These are phyloP conservation scores for Eclectus roratus DNA, from an alignment of 2,113 vertebrate species.

Conservation along the genomic window DNA sequence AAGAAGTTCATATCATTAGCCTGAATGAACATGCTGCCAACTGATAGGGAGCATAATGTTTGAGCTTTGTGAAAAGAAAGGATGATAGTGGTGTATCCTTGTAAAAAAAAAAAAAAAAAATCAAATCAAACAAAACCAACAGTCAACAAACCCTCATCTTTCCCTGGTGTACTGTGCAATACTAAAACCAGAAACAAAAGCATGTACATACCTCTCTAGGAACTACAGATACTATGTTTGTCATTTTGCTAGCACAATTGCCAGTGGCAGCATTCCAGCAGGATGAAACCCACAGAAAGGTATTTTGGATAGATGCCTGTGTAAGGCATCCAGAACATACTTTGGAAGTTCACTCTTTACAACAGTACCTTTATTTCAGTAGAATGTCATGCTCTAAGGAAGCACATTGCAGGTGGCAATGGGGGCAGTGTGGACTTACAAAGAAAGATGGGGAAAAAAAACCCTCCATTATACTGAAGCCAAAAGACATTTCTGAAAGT, in stretches of 20 bases:
- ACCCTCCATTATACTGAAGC: neutral
- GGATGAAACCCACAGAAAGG: neutral
- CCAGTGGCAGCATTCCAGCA: neutral
- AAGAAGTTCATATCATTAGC: neutral
- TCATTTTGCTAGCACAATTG: neutral
- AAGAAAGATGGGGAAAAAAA: neutral
- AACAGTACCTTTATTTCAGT: neutral
- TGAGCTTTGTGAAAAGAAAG: neutral
- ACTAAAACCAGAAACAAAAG: neutral
- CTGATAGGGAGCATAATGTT: neutral
- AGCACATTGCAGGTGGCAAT: neutral
- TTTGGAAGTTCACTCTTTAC: neutral
- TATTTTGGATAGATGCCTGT: neutral
- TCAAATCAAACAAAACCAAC: neutral
- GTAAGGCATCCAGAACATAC: neutral
- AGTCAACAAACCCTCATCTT: neutral
- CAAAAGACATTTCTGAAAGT: neutral
- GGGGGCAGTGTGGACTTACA: neutral
- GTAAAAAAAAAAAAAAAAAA: neutral
- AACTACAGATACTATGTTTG: neutral
- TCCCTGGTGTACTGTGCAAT: accelerated
- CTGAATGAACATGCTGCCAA: neutral
- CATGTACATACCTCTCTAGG: accelerated
- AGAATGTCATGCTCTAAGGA: neutral
- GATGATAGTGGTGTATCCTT: neutral